Percentiles rank a stretch among this genome's conserved stretches.
Evolutionary conservation across 2,797 vertebrate genomes (phyloP).

Genomic region (Rhadinocentrus ornatus): DNA sequence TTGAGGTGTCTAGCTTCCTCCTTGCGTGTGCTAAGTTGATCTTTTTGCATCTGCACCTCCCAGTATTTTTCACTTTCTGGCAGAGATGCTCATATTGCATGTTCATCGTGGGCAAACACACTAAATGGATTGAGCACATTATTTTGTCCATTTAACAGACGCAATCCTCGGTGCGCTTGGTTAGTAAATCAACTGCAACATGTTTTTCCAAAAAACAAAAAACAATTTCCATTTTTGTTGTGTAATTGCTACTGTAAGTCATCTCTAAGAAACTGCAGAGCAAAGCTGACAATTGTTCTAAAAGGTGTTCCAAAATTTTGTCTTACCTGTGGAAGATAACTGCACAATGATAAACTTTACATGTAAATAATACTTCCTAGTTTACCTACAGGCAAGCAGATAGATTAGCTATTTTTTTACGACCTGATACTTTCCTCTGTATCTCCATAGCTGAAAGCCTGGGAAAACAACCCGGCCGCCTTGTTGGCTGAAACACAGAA

Average conservation of each 20-base stretch:
- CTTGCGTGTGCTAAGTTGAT: no score
- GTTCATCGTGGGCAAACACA: no score
- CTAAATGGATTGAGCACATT: no score
- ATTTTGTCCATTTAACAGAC: no score
- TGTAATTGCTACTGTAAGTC: neutral
- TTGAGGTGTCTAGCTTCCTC: no score
- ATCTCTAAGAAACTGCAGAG: constrained; percentile 2
- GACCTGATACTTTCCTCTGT: constrained; percentile 36
- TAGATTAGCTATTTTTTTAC: constrained; percentile 25
- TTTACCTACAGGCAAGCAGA: constrained; percentile 17
- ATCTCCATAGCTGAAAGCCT: constrained; percentile 17
- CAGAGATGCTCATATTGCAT: no score
- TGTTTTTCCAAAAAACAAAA: neutral
- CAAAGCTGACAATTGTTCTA: neutral
- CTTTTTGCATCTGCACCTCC: no score
- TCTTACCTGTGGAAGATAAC: constrained; percentile 22
- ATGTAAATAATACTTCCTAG: constrained; percentile 31
- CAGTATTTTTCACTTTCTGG: no score
- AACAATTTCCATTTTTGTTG: constrained; percentile 2
- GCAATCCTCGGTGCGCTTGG: no score
- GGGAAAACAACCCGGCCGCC: constrained; percentile 4
- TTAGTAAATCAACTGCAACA: no score
- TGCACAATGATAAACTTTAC: constrained; percentile 28
- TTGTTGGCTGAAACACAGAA: constrained; percentile 36
- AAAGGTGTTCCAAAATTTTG: constrained; percentile 11